A percentile compares a stretch with the other conserved stretches of the same genome.
These are phyloP conservation scores for Ophion ellenae DNA, from an alignment of 2,888 invertebrate genomes.

Conservation along the genomic window DNA sequence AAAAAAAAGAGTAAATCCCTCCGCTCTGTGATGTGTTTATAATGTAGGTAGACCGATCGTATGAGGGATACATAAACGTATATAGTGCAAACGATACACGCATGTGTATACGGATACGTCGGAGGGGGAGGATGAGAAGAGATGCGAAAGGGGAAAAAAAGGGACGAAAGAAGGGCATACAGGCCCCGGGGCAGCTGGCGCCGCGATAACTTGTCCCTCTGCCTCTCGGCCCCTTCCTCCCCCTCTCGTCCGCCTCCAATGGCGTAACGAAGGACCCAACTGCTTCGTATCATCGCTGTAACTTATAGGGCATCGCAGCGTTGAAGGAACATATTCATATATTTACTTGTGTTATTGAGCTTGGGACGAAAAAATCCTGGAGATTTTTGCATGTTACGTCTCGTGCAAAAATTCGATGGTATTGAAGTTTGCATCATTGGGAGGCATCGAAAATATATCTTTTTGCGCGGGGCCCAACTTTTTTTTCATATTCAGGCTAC, in stretches of 20 bases:
- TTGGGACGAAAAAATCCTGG: no score
- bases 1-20: constrained; percentile 34
- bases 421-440: no score
- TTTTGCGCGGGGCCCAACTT: no score
- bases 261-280: constrained; percentile 53
- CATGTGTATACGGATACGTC: constrained; percentile 19
- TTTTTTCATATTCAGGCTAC: no score
- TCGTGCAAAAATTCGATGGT: no score
- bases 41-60: constrained; percentile 42
- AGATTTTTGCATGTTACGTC: no score
- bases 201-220: constrained; percentile 64
- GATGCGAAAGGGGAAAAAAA: constrained; percentile 29
- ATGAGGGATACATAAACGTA: constrained; percentile 9
- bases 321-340: constrained; percentile 2
- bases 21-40: constrained; percentile 59
- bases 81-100: constrained; percentile 31
- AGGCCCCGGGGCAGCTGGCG: constrained; percentile 68
- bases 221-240: constrained; percentile 28
- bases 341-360: neutral
- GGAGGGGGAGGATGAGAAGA: constrained; percentile 30
- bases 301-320: constrained; percentile 49
- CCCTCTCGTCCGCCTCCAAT: constrained; percentile 47
- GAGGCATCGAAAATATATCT: no score
- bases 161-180: constrained; percentile 54
- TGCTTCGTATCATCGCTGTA: constrained; percentile 51